These are phyloP conservation scores for Aurelia aurita DNA, from an alignment of 30 jellyfish, hydroid and myxozoan genomes.

Conservation along the genomic window DNA sequence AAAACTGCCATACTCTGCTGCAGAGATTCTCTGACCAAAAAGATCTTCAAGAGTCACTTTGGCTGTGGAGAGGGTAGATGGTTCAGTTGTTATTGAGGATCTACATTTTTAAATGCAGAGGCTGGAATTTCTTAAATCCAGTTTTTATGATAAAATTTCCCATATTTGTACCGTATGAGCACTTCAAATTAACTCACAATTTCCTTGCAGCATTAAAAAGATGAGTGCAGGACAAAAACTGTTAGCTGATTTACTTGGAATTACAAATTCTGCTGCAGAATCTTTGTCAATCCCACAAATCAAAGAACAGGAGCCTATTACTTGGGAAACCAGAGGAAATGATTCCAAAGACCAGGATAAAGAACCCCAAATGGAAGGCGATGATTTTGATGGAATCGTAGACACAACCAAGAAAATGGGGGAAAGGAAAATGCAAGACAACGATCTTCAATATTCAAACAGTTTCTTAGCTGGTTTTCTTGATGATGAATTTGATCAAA, in stretches of 20 bases:
- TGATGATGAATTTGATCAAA: slow-evolving; percentile 13
- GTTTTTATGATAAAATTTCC: no score
- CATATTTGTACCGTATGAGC: no score
- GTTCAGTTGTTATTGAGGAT: no score
- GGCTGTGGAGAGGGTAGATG: no score
- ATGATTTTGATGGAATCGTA: neutral
- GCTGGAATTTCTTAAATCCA: no score
- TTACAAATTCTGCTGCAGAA: slow-evolving; percentile 63
- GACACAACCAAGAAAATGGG: neutral
- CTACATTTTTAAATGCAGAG: no score
- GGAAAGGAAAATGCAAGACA: neutral
- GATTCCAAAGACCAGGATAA: neutral
- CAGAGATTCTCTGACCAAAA: no score
- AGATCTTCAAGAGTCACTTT: no score
- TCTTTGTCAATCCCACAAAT: slow-evolving; percentile 15
- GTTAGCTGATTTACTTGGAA: slow-evolving; percentile 61
- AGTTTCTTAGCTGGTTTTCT: neutral
- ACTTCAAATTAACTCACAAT: no score
- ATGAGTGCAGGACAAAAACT: slow-evolving; percentile 43
- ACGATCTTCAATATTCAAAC: neutral
- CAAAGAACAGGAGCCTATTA: neutral
- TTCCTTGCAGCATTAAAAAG: no score
- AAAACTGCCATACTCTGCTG: no score
- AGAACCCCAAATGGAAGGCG: neutral
- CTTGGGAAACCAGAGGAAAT: no score